Conservation (phyloP, 2,797 vertebrate genomes). For the Leucoraja ocellata region DNA sequence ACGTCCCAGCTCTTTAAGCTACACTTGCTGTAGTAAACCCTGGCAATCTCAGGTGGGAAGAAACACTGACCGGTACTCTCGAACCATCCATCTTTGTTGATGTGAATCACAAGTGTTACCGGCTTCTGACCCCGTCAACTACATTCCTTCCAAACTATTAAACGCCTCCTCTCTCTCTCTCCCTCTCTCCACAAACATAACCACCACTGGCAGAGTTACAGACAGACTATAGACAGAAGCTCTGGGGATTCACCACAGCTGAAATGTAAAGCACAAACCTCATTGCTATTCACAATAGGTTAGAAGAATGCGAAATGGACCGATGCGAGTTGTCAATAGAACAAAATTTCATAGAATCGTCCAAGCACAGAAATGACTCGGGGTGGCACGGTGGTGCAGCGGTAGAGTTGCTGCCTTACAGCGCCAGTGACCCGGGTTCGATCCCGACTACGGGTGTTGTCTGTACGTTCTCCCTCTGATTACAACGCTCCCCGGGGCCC, state of each 20-base stretch:
- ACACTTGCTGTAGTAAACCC: neutral
- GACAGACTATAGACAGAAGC: neutral
- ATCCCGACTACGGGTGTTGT: no score
- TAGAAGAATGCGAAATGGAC: neutral
- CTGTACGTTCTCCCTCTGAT: no score
- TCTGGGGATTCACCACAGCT: neutral
- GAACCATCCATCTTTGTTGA: neutral
- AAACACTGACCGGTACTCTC: neutral
- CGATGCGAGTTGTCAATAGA: neutral
- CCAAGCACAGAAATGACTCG: no score
- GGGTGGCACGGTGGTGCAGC: no score
- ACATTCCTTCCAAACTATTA: slow-evolving; percentile 1
- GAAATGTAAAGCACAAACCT: neutral
- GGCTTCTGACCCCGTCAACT: neutral
- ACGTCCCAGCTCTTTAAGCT: neutral
- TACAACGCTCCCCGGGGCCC: no score
- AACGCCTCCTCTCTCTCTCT: neutral
- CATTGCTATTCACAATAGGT: neutral
- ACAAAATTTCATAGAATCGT: no score
- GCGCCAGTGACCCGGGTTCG: no score
- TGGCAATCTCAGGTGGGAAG: neutral
- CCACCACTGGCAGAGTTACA: neutral
- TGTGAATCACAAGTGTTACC: neutral
- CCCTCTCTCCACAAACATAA: neutral
- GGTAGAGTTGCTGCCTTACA: no score